These are phyloP conservation scores for Brachystomella parvula DNA, from an alignment of 1,140 invertebrate genomes.

Conservation along the genomic window DNA sequence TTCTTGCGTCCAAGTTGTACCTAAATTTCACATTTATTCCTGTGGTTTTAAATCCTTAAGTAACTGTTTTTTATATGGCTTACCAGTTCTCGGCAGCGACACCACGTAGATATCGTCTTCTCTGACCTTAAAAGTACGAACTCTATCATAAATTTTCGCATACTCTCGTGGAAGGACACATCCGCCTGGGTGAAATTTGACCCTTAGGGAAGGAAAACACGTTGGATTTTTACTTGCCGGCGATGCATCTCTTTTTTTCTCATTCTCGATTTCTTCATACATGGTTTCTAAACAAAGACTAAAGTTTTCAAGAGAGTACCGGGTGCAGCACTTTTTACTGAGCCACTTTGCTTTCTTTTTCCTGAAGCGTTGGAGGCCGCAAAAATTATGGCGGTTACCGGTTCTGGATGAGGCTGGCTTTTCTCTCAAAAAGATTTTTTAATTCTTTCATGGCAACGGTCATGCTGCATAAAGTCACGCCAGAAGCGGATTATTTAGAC, in stretches of 20 bases:
- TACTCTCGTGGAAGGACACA: slow-evolving; percentile 19
- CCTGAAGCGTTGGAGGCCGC: no score
- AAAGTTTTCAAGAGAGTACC: no score
- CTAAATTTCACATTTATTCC: slow-evolving; percentile 42
- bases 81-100: slow-evolving; percentile 48
- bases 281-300: no score
- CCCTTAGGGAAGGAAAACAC: not conserved
- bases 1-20: slow-evolving; percentile 76
- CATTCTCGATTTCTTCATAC: not conserved
- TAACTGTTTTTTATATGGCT: slow-evolving; percentile 10
- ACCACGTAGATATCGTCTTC: slow-evolving; percentile 49
- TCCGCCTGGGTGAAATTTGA: not conserved
- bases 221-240: not conserved
- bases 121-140: slow-evolving; percentile 47
- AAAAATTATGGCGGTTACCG: no score
- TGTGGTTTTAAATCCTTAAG: not conserved
- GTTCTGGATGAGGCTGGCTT: no score
- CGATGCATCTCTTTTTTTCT: not conserved
- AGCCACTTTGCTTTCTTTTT: no score
- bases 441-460: no score
- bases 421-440: no score
- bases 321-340: no score
- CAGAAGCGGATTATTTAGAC: no score
- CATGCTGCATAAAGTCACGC: no score
- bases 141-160: slow-evolving; percentile 37